These are phyloP conservation scores for Brachypalpus laphriformis DNA, from an alignment of 2,888 invertebrate genomes.

Conservation along the genomic window DNA sequence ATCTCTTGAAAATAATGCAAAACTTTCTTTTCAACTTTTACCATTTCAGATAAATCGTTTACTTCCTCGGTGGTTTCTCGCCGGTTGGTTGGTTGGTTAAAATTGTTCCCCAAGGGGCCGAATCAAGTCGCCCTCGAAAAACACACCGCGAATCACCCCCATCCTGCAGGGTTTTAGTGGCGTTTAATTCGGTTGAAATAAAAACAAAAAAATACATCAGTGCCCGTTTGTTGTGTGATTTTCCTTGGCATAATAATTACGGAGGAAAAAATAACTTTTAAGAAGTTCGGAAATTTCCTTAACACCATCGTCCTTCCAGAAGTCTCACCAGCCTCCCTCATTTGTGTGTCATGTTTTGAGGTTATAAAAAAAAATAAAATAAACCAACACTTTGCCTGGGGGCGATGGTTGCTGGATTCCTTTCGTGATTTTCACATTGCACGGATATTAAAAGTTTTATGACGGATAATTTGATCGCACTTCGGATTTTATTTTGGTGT, in stretches of 20 bases:
- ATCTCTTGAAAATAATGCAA: conserved; percentile 80
- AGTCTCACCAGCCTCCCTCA: not conserved
- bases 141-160: conserved; percentile 25
- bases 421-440: conserved; percentile 28
- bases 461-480: conserved; percentile 61
- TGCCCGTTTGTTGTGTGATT: conserved; percentile 49
- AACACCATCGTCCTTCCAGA: conserved; percentile 7
- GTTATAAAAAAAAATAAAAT: too few relatives aligned
- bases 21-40: conserved; percentile 71
- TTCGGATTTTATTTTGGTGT: conserved; percentile 51
- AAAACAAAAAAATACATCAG: conserved; percentile 37
- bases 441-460: conserved; percentile 58
- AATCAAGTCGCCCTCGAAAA: conserved; percentile 6
- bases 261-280: conserved; percentile 37
- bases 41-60: conserved; percentile 73
- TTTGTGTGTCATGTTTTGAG: conserved; percentile 52
- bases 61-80: conserved; percentile 34
- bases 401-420: not conserved
- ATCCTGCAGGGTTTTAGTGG: conserved; percentile 22
- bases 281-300: conserved; percentile 60
- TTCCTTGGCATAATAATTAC: conserved; percentile 54
- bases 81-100: conserved; percentile 37
- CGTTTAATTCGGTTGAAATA: conserved; percentile 63
- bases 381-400: not conserved
- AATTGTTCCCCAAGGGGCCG: conserved; percentile 59